phyloP scores from a whole-genome alignment of 2,888 invertebrate genomes.

The Tiliacea citrago region DNA sequence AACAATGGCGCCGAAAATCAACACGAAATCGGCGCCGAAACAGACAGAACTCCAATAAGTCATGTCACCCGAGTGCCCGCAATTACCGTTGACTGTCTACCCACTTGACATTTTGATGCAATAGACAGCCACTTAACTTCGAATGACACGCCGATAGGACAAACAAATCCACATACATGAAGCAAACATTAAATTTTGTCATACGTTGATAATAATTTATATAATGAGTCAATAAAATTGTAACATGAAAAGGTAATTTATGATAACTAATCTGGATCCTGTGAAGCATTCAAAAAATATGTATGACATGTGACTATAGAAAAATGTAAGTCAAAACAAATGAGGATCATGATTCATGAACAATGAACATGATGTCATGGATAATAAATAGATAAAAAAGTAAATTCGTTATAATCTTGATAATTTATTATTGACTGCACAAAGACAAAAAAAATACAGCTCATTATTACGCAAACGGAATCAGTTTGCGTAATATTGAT shows the following conservation, averaged over 20 bases:
- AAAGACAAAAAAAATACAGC: no score
- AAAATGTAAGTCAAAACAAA: neutral
- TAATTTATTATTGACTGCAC: no score
- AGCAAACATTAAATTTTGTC: constrained; percentile 37
- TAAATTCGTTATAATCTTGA: neutral
- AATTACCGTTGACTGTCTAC: constrained; percentile 52
- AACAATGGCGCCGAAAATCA: constrained; percentile 49
- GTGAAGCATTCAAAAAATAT: constrained; percentile 1
- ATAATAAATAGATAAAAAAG: neutral
- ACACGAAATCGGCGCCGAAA: constrained; percentile 49
- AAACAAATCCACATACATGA: constrained; percentile 35
- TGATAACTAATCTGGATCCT: constrained; percentile 30
- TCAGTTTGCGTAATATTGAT: no score
- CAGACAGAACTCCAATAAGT: constrained; percentile 53
- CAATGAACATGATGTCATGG: neutral
- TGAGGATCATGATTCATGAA: neutral
- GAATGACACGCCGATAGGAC: constrained; percentile 21
- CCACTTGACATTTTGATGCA: constrained; percentile 54
- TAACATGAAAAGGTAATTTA: constrained; percentile 45
- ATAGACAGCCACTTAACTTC: constrained; percentile 38
- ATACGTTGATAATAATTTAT: constrained; percentile 12
- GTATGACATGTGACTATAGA: neutral
- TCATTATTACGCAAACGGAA: neutral
- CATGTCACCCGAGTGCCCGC: constrained; percentile 61
- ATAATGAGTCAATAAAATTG: constrained; percentile 15